phyloP scores from a whole-genome alignment of 2,113 vertebrate genomes.

The Istiophorus platypterus region DNA sequence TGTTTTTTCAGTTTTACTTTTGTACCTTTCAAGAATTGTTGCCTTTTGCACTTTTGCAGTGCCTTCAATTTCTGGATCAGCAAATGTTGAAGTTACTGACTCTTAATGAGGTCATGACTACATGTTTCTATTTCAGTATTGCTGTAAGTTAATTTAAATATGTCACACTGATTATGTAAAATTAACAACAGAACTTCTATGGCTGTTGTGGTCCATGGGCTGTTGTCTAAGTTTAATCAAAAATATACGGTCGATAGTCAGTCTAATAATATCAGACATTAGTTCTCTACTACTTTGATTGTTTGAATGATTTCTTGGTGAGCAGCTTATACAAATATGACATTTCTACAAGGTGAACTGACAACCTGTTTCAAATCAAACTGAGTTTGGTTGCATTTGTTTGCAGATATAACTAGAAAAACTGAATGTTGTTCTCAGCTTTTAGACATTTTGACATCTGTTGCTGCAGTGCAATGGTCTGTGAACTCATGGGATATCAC shows the following conservation, averaged over 20 bases:
- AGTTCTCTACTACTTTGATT: not conserved
- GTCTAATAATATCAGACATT: not conserved
- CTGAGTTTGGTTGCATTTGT: constrained; percentile 11
- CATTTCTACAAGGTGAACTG: not conserved
- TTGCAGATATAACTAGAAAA: constrained; percentile 13
- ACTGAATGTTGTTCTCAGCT: constrained; percentile 2
- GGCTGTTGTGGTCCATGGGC: constrained; percentile 9
- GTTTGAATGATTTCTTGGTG: constrained; percentile 19
- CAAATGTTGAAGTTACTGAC: constrained; percentile 2
- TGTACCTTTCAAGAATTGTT: constrained; percentile 41
- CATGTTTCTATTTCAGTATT: constrained; percentile 4
- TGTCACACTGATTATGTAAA: not conserved
- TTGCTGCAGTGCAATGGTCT: constrained; percentile 27
- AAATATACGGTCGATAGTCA: not conserved
- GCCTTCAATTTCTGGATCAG: constrained; percentile 28
- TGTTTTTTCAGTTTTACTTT: constrained; percentile 38
- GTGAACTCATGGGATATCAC: constrained; percentile 10
- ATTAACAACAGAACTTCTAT: not conserved
- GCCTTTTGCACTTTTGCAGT: constrained; percentile 19
- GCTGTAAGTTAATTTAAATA: not conserved
- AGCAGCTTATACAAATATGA: constrained; percentile 17
- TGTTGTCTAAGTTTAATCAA: constrained; percentile 16
- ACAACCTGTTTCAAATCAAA: constrained; percentile 21
- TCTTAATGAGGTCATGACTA: constrained; percentile 7
- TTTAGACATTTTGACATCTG: constrained; percentile 15